Evolutionary conservation across 2,797 vertebrate genomes (phyloP).

Genomic region (Macroramphosus scolopax): DNA sequence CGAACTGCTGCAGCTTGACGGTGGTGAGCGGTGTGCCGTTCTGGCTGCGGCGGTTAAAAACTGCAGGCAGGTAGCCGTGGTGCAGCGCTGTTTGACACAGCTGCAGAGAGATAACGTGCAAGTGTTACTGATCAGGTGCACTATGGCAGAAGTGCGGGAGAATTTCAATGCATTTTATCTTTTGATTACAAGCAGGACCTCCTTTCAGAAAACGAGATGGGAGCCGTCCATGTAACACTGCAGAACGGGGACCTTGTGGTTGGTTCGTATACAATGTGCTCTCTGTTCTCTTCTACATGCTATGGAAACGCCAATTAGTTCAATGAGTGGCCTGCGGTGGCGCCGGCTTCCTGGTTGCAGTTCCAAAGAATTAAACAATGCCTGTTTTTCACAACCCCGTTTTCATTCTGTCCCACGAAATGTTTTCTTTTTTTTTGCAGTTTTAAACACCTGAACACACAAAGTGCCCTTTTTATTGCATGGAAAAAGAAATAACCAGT

Average conservation of each 20-base stretch:
- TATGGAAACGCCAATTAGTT: no score
- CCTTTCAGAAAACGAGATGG: no score
- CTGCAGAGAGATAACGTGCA: conserved; percentile 51
- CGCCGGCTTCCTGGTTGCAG: conserved; percentile 9
- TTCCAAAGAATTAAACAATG: conserved; percentile 16
- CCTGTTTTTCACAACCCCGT: conserved; percentile 18
- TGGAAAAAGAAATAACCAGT: conserved; percentile 26
- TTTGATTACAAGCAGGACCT: no score
- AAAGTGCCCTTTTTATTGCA: conserved; percentile 1
- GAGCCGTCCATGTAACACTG: no score
- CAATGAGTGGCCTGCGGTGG: no score
- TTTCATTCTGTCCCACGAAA: conserved; percentile 19
- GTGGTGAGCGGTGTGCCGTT: conserved; percentile 81
- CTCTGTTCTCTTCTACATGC: no score
- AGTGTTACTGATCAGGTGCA: no score
- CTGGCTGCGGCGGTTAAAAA: conserved; percentile 85
- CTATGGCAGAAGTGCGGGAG: no score
- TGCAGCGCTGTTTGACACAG: conserved; percentile 79
- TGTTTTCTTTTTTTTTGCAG: no score
- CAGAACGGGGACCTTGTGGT: no score
- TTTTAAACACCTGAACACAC: conserved; percentile 16
- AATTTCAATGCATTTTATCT: no score
- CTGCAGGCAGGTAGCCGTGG: conserved; percentile 82
- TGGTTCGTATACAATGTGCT: no score
- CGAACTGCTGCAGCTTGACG: conserved; percentile 82